Base-by-base conservation (phyloP, 35 echinoderm and acorn worm species). In the Lytechinus pictus region DNA sequence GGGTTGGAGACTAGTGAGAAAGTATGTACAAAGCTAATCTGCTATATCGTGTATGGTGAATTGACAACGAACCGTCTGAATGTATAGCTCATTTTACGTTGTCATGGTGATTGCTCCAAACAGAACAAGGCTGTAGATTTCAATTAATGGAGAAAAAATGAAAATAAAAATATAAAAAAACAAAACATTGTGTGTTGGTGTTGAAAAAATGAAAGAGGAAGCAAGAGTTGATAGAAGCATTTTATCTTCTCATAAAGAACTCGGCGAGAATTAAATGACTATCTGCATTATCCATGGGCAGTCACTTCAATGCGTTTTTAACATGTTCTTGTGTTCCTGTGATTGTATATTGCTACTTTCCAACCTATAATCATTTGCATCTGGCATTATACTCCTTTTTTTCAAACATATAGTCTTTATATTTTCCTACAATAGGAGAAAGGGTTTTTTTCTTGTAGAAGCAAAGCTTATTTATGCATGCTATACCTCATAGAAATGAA, bases 61-160 rank as follows among this genome's bases (percentile, higher is more conserved):
- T 14, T 7, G 66, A 54, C 88, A 90, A 90, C 29, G 52, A 44
- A 90, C 28, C 52, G 52, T 90, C 52, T 90, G 88, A 90, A 90
- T 90, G 88, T 90, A 90, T 90, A 90, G 88, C 88, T 90, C 28
- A 90, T 28, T 44, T 54, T 52, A 52, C 52, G 88, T 90, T 90
- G 88, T 90, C 88, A 21, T 90, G 88, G 52, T 54, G 52, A 90
- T 90, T 21, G 88, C 52, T 13, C 33, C 8, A 90, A 90, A 28
- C 28, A 6, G n/a, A 21, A 90, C 52, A 19, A 90, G 88, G 88
- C 88, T 90, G 88, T 90, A 90, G 88, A 44, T 90, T 52, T 90
- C 29, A 90, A 90, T 90, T 54, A 21, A 90, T 90, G 10, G 28
- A 44, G 33, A 44, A 44, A 44, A 44, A 44, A 44, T 44, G 33